Conservation (phyloP, 2,113 vertebrate species). For the Copsychus sechellarum region DNA sequence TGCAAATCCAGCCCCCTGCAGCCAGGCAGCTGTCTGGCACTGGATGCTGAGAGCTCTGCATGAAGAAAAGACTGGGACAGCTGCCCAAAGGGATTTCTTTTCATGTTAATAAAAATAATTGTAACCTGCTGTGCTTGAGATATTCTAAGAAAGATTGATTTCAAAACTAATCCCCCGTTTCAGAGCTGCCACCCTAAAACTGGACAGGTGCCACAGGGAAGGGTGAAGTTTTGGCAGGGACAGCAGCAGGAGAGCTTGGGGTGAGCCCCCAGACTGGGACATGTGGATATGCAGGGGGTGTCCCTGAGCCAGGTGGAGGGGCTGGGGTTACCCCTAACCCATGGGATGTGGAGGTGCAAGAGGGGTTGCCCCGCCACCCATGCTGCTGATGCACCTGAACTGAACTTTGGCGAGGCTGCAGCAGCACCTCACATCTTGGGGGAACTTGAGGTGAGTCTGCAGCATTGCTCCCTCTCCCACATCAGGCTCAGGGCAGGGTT, state of each 20-base stretch:
- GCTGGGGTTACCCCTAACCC: not conserved
- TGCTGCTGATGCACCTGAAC: not conserved
- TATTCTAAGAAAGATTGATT: not conserved
- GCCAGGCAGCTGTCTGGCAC: not conserved
- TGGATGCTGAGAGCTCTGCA: fast-evolving
- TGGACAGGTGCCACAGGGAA: not conserved
- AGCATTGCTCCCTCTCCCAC: not conserved
- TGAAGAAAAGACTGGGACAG: not conserved
- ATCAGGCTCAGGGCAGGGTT: not conserved
- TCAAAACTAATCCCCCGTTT: fast-evolving
- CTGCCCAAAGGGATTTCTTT: not conserved
- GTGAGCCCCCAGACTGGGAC: not conserved
- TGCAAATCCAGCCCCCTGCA: not conserved
- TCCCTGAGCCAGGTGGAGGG: not conserved
- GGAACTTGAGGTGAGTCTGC: fast-evolving
- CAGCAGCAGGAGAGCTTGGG: not conserved
- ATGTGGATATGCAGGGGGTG: not conserved
- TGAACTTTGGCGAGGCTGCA: not conserved
- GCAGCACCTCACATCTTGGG: not conserved
- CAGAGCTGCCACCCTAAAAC: not conserved
- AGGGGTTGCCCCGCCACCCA: not conserved
- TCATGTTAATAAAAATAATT: not conserved
- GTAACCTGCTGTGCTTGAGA: not conserved
- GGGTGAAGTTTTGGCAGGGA: not conserved
- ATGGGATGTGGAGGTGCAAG: not conserved